A percentile compares a stretch with the other conserved stretches of the same genome.
These are phyloP conservation scores for Vombatus ursinus DNA, from an alignment of 2,113 vertebrate genomes.

Conservation along the genomic window DNA sequence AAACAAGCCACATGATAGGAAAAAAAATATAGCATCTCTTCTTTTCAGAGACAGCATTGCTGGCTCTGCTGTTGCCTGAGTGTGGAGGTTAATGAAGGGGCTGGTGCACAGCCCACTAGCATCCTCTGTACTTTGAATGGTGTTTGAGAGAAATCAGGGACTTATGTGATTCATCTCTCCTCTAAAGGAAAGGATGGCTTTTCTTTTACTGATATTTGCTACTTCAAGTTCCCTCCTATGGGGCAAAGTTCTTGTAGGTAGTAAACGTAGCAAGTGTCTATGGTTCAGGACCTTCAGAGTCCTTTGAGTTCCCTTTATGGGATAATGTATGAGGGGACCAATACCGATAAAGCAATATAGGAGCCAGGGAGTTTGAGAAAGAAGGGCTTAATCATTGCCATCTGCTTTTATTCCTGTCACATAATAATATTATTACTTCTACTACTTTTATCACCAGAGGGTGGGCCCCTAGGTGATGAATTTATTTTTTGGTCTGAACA, in stretches of 20 bases:
- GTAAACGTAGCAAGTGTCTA: background rate
- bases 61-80: constrained; percentile 10
- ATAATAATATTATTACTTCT: background rate
- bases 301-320: background rate
- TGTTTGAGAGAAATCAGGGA: background rate
- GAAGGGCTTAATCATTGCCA: background rate
- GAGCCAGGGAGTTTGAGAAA: background rate
- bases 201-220: background rate
- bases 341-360: background rate
- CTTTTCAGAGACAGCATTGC: background rate
- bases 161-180: background rate
- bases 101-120: background rate
- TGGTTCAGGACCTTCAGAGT: background rate
- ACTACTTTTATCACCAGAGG: background rate
- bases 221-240: background rate
- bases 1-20: background rate
- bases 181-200: background rate
- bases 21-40: background rate
- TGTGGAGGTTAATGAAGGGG: background rate
- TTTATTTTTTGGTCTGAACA: background rate
- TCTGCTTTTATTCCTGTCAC: background rate
- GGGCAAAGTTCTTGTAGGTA: background rate
- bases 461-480: background rate
- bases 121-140: background rate
- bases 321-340: background rate